These are phyloP conservation scores for Mercenaria mercenaria DNA, from an alignment of 1,140 invertebrate species.

Conservation along the genomic window DNA sequence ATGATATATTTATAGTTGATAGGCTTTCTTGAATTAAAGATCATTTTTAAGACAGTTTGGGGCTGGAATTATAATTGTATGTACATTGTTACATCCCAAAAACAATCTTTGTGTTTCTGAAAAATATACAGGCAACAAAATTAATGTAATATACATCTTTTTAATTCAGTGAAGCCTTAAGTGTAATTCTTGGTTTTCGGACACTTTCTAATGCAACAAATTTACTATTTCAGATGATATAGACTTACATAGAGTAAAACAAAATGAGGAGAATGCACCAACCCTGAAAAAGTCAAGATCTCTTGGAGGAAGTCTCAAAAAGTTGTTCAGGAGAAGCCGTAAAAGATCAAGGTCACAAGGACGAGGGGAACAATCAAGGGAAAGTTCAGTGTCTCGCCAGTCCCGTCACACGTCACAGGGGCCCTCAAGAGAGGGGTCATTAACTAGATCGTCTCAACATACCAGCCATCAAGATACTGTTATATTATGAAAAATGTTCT, in stretches of 20 bases:
- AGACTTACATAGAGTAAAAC: conserved; percentile 71
- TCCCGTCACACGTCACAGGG: conserved; percentile 71
- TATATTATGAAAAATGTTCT: conserved; percentile 44
- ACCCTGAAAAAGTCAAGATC: conserved; percentile 80
- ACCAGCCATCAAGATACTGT: conserved; percentile 57
- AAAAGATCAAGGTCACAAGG: conserved; percentile 69
- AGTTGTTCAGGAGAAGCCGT: conserved; percentile 77
- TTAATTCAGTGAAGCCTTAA: too few relatives aligned
- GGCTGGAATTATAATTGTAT: too few relatives aligned
- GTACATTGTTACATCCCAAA: too few relatives aligned
- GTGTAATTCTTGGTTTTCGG: too few relatives aligned
- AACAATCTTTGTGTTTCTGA: too few relatives aligned
- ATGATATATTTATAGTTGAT: too few relatives aligned
- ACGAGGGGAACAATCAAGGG: conserved; percentile 74
- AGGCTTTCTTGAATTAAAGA: too few relatives aligned
- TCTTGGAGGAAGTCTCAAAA: conserved; percentile 79
- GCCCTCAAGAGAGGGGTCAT: conserved; percentile 76
- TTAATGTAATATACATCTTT: too few relatives aligned
- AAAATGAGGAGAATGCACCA: conserved; percentile 64
- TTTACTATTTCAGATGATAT: conserved; percentile 78
- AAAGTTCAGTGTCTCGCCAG: conserved; percentile 77
- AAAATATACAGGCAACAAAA: too few relatives aligned
- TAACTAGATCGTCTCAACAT: conserved; percentile 64
- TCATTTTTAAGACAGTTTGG: too few relatives aligned
- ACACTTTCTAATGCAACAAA: too few relatives aligned